Conservation (phyloP, 2,888 invertebrate species). For the Caenorhabditis sp. region DNA sequence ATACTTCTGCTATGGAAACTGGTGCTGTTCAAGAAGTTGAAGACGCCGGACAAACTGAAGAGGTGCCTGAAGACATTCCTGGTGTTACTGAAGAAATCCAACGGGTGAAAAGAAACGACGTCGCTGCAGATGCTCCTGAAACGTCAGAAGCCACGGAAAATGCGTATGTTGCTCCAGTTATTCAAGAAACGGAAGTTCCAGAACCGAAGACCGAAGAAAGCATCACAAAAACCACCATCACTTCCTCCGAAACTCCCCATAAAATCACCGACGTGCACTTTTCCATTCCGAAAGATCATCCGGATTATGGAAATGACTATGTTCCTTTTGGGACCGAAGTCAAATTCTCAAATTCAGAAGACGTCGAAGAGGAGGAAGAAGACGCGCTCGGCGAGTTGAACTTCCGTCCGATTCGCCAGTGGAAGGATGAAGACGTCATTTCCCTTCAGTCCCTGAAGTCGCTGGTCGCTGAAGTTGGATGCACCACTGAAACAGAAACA, state of each 20-base stretch:
- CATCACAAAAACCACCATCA: background rate
- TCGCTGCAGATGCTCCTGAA: too few relatives aligned
- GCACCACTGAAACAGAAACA: constrained; percentile 28
- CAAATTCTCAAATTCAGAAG: constrained; percentile 6
- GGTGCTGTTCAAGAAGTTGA: constrained; percentile 1
- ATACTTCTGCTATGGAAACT: too few relatives aligned
- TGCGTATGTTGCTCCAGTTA: too few relatives aligned
- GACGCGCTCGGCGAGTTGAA: constrained; percentile 27
- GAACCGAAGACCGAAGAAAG: background rate
- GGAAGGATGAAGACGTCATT: constrained; percentile 52
- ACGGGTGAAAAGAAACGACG: background rate
- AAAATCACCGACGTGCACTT: constrained; percentile 18
- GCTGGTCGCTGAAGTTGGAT: constrained; percentile 52
- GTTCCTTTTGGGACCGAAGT: constrained; percentile 49
- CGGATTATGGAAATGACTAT: constrained; percentile 44
- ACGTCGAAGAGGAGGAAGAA: constrained; percentile 26
- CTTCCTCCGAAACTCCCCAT: constrained; percentile 1
- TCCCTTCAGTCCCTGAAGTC: constrained; percentile 52
- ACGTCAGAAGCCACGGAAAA: too few relatives aligned
- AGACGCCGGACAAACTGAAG: background rate
- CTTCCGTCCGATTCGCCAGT: constrained; percentile 39
- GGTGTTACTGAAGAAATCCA: background rate
- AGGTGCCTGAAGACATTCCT: background rate
- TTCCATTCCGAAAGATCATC: constrained; percentile 11
- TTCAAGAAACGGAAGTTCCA: too few relatives aligned